phyloP scores from a whole-genome alignment of 2,113 vertebrate species.

The Megaptera novaeangliae region DNA sequence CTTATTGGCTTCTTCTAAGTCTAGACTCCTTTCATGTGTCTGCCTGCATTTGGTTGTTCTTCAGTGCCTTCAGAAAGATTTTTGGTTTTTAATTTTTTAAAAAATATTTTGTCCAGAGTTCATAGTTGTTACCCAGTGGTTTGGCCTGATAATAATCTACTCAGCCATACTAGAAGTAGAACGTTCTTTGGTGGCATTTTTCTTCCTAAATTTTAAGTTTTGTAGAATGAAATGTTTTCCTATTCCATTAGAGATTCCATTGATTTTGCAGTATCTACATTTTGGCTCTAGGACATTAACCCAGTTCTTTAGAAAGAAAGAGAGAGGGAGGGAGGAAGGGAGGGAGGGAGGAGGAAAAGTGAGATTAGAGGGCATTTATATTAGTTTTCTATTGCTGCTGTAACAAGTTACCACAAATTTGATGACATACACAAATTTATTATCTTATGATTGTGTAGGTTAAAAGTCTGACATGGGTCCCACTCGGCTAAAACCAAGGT shows the following conservation, averaged over 20 bases:
- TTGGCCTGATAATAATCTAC: background rate
- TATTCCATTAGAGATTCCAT: background rate
- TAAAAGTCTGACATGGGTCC: background rate
- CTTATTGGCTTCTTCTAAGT: background rate
- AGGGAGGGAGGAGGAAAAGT: too few relatives aligned
- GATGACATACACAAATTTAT: background rate
- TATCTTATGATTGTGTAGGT: background rate
- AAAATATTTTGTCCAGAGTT: background rate
- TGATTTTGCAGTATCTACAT: constrained; percentile 1
- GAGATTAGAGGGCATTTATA: background rate
- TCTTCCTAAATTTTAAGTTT: background rate
- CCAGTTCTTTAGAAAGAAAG: background rate
- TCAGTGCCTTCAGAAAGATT: background rate
- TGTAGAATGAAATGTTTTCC: background rate
- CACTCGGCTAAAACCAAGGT: background rate
- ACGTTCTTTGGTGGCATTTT: background rate
- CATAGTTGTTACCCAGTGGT: background rate
- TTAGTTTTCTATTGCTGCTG: background rate
- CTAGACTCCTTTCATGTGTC: background rate
- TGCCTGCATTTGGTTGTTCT: background rate
- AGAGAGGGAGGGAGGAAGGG: too few relatives aligned
- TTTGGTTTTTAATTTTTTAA: background rate
- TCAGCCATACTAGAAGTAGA: background rate
- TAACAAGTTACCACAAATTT: background rate
- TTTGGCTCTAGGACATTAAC: background rate